These are phyloP conservation scores for Cossypha polioptera DNA, from an alignment of 2,797 vertebrate species.

Conservation along the genomic window DNA sequence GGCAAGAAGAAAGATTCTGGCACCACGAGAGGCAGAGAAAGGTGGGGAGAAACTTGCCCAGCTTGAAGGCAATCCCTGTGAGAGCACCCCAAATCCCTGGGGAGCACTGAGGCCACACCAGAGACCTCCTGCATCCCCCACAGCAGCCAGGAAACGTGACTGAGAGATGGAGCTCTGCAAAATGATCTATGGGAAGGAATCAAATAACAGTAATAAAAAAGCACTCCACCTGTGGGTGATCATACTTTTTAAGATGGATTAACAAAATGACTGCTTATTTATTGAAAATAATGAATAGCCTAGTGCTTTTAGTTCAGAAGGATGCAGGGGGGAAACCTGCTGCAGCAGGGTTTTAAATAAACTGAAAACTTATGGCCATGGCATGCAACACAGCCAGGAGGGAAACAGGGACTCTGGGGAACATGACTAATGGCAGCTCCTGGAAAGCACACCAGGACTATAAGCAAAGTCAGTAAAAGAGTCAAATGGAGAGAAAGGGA, in stretches of 20 bases:
- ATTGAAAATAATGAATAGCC: conserved; percentile 44
- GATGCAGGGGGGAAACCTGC: background rate
- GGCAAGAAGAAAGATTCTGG: background rate
- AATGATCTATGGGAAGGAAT: background rate
- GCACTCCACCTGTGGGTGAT: conserved; percentile 32
- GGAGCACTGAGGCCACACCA: background rate
- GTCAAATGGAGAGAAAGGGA: background rate
- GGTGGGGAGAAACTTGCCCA: background rate
- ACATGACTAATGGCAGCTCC: conserved; percentile 13
- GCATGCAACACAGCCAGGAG: conserved; percentile 24
- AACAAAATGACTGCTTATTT: conserved; percentile 57
- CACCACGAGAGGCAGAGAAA: rapidly evolving
- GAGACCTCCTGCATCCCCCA: rapidly evolving
- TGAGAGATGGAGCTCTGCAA: background rate
- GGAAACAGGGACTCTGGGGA: background rate
- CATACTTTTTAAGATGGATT: conserved; percentile 53
- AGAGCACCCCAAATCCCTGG: background rate
- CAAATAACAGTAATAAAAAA: conserved; percentile 20
- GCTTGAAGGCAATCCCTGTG: background rate
- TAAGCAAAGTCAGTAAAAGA: conserved; percentile 25
- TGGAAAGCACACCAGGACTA: conserved; percentile 19
- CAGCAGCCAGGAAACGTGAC: rapidly evolving
- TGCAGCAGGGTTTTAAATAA: conserved; percentile 35
- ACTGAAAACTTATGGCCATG: background rate
- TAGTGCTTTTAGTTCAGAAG: background rate